A percentile compares a stretch with the other conserved stretches of the same genome.
phyloP scores from a whole-genome alignment of 2,888 invertebrate genomes.

The Alentia gelatinosa region DNA sequence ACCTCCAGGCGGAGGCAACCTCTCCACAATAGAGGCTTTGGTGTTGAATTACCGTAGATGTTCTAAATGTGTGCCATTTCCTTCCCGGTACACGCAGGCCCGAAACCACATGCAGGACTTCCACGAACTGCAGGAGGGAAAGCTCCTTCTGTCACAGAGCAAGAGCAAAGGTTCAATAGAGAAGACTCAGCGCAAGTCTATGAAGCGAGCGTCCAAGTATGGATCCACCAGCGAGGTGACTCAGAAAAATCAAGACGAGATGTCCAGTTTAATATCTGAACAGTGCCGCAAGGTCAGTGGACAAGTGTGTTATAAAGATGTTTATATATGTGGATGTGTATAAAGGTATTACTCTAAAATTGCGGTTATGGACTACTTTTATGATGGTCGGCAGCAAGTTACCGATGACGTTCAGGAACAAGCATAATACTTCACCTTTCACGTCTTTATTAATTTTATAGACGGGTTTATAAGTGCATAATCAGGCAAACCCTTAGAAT shows the following conservation, averaged over 20 bases:
- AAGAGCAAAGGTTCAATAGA: conserved; percentile 79
- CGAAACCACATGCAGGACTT: conserved; percentile 72
- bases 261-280: conserved; percentile 51
- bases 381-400: too few relatives aligned
- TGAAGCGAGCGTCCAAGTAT: conserved; percentile 77
- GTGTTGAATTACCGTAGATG: not conserved
- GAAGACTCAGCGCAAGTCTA: conserved; percentile 78
- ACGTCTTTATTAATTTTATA: too few relatives aligned
- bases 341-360: too few relatives aligned
- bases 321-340: too few relatives aligned
- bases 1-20: too few relatives aligned
- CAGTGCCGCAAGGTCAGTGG: conserved; percentile 65
- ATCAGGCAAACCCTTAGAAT: too few relatives aligned
- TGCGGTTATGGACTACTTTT: too few relatives aligned
- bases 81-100: conserved; percentile 65
- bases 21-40: not conserved
- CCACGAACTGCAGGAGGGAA: conserved; percentile 80
- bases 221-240: conserved; percentile 64
- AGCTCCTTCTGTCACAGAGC: conserved; percentile 80
- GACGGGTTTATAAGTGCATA: too few relatives aligned
- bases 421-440: too few relatives aligned
- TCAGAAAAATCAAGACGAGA: conserved; percentile 63
- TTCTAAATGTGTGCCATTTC: not conserved
- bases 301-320: too few relatives aligned
- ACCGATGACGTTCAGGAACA: too few relatives aligned